phyloP scores from a whole-genome alignment of 2,113 vertebrate genomes.

The Cardinalis cardinalis region DNA sequence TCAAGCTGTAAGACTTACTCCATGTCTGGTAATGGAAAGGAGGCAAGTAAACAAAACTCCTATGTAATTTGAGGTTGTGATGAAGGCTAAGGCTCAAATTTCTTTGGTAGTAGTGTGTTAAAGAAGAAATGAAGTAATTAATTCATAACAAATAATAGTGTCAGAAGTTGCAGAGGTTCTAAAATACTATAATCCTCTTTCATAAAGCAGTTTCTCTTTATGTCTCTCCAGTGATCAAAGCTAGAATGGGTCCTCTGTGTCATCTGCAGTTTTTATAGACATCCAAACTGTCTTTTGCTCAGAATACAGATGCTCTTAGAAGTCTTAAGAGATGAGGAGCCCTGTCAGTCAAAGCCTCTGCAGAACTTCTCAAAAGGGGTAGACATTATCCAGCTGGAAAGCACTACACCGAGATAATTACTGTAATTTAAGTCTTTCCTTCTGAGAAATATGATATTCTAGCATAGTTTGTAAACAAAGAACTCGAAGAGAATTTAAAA shows the following conservation, averaged over 20 bases:
- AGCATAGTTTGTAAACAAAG: background rate
- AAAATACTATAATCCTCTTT: slow-evolving; percentile 35
- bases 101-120: background rate
- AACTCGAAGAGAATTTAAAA: background rate
- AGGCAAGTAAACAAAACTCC: background rate
- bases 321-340: background rate
- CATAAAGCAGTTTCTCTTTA: slow-evolving; percentile 6
- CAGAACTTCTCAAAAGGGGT: background rate
- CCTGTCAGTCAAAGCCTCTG: background rate
- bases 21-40: background rate
- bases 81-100: background rate
- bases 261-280: background rate
- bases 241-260: background rate
- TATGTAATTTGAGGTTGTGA: background rate
- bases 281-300: background rate
- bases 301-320: background rate
- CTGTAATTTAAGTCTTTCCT: background rate
- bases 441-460: background rate
- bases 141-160: slow-evolving; percentile 12
- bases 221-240: slow-evolving; percentile 47
- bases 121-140: slow-evolving; percentile 17
- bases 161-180: background rate
- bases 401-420: background rate
- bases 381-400: background rate
- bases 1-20: background rate